Base-by-base conservation (phyloP, 2,797 vertebrate species). In the Crypturellus tataupa region DNA sequence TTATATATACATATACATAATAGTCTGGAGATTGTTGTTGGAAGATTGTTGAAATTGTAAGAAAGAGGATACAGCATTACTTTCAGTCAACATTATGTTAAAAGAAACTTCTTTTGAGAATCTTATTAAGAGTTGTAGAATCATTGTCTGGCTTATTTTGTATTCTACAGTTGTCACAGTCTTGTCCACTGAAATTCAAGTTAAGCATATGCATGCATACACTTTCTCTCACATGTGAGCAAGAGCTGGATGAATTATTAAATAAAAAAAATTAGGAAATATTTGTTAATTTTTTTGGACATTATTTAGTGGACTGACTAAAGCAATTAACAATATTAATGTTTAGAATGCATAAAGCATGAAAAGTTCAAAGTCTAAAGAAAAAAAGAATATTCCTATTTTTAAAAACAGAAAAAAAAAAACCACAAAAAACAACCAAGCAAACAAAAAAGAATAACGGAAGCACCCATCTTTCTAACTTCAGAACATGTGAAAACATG, bases 201-300 rank as follows among this genome's bases (percentile, higher is more conserved):
- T 63, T 67, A 94, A 91, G 7, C 0, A 0, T 33, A 49, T 29
- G 12, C 2, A 42, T 13, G 2, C 71, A 9, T 93, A 88, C 10
- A 7, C 39, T 91, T 90, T 96, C 64, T 94, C 59, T 85, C 84
- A 94, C 42, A 67, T 25, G 39, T 35, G 40, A 88, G 93, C 58
- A 80, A 60, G 10, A 85, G 5, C 5, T 64, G 6, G 20, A 1
- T 85, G 27, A 90, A 90, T 42, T 62, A 10, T 5, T 55, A n/a
- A 10, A 2, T 37, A 1, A 78, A 7, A 80, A 46, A 33, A 62
- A 62, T 23, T 73, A 67, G 12, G n/a, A 87, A 80, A 70, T 59
- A 73, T 10, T 62, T 3, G 37, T 63, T 1, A 69, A 55, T 67
- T 92, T 67, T 83, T 44, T 55, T 21, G 10, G 31, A 35, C 2